Conservation (phyloP, 2,797 vertebrate species). For the Microhierax caerulescens region DNA sequence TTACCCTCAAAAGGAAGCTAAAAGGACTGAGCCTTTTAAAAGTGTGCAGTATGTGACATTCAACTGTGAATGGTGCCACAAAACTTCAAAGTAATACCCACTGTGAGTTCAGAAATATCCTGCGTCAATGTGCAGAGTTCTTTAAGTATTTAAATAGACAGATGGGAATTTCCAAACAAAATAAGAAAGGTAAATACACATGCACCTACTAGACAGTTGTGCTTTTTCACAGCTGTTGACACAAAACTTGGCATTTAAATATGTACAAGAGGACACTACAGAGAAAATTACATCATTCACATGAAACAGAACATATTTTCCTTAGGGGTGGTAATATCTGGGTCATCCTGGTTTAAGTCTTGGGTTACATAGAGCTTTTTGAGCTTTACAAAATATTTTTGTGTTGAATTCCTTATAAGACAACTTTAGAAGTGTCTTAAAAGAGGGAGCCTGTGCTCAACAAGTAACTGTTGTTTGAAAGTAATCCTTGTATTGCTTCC, state of each 20-base stretch:
- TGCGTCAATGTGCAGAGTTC: background rate
- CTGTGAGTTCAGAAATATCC: background rate
- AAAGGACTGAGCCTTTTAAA: background rate
- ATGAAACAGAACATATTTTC: conserved; percentile 20
- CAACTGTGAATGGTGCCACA: background rate
- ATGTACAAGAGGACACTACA: background rate
- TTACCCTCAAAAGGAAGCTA: background rate
- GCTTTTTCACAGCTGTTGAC: conserved; percentile 44
- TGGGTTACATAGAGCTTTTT: background rate
- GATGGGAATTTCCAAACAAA: conserved; percentile 44
- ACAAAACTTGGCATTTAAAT: conserved; percentile 4
- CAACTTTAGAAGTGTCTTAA: background rate
- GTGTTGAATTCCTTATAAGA: background rate
- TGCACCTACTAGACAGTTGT: background rate
- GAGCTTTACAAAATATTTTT: conserved; percentile 19
- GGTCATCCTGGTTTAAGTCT: background rate
- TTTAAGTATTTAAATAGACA: background rate
- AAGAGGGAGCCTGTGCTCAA: conserved; percentile 13
- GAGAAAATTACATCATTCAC: conserved; percentile 5
- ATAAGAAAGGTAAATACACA: background rate
- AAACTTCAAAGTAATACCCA: background rate
- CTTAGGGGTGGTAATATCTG: background rate
- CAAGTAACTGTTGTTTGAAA: conserved; percentile 48
- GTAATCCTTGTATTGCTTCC: conserved; percentile 32
- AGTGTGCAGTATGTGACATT: background rate